Conservation (phyloP, 1,140 invertebrate species). For the Trissolcus basalis region DNA sequence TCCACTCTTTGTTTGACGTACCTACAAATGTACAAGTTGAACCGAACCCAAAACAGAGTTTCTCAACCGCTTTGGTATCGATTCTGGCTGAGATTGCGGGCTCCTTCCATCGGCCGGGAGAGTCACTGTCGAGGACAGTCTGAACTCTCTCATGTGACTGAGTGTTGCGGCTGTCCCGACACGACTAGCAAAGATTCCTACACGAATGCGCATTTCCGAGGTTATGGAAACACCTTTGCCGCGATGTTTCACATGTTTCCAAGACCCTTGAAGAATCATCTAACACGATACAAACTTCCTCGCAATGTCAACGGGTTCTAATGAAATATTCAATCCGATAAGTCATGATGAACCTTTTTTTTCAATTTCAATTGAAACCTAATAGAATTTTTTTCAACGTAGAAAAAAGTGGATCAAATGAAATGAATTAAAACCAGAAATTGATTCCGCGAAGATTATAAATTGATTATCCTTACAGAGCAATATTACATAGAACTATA, state of each 20-base stretch:
- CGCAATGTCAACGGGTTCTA: too few species aligned
- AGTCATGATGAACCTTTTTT: too few species aligned
- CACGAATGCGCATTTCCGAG: slow-evolving; percentile 28
- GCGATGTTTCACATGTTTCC: slow-evolving; percentile 20
- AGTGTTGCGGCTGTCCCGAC: slow-evolving; percentile 44
- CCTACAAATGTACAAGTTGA: slow-evolving; percentile 51
- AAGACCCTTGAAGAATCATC: slow-evolving; percentile 16
- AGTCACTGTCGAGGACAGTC: slow-evolving; percentile 47
- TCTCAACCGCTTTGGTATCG: slow-evolving; percentile 34
- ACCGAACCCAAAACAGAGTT: slow-evolving; percentile 27
- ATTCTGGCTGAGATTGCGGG: slow-evolving; percentile 1
- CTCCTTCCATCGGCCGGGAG: slow-evolving; percentile 20
- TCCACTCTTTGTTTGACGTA: slow-evolving; percentile 49
- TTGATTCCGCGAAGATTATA: too few species aligned
- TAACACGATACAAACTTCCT: too few species aligned
- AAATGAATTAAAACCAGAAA: too few species aligned
- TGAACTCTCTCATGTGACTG: slow-evolving; percentile 47
- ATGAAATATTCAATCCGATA: too few species aligned
- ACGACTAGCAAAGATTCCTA: slow-evolving; percentile 36
- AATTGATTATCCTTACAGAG: too few species aligned
- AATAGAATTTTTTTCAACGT: too few species aligned
- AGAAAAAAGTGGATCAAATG: too few species aligned
- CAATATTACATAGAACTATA: too few species aligned
- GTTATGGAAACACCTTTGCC: slow-evolving; percentile 36
- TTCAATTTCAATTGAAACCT: too few species aligned